Conservation (phyloP, 2,113 vertebrate species). For the Plecotus auritus region DNA sequence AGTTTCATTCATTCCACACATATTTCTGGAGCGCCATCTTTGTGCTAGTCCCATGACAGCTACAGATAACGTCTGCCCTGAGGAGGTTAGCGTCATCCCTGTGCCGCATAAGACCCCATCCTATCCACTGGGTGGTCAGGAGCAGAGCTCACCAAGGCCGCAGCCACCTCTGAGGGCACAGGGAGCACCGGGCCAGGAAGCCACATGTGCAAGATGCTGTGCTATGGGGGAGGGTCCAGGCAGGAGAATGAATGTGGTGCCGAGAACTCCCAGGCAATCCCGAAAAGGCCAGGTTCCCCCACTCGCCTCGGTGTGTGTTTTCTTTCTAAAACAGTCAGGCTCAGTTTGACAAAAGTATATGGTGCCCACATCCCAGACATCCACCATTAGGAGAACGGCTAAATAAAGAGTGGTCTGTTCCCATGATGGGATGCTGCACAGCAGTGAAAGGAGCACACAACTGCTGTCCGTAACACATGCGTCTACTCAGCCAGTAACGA, state of each 20-base stretch:
- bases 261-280: neutral
- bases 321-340: neutral
- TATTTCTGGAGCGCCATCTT: neutral
- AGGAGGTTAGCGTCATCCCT: neutral
- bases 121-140: neutral
- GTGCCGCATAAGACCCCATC: neutral
- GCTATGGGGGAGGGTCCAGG: no score
- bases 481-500: no score
- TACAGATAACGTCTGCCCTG: neutral
- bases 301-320: no score
- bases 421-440: neutral
- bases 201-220: neutral
- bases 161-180: neutral
- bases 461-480: rapidly evolving
- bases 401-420: rapidly evolving
- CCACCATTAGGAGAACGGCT: neutral
- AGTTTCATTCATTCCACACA: neutral
- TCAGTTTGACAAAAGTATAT: neutral
- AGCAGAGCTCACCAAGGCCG: neutral
- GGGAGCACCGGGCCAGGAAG: neutral
- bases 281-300: neutral
- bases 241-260: rapidly evolving
- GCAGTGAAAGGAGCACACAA: neutral
- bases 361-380: neutral
- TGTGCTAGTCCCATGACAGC: neutral